These are phyloP conservation scores for Callipepla squamata DNA, from an alignment of 2,113 vertebrate genomes.

Conservation along the genomic window DNA sequence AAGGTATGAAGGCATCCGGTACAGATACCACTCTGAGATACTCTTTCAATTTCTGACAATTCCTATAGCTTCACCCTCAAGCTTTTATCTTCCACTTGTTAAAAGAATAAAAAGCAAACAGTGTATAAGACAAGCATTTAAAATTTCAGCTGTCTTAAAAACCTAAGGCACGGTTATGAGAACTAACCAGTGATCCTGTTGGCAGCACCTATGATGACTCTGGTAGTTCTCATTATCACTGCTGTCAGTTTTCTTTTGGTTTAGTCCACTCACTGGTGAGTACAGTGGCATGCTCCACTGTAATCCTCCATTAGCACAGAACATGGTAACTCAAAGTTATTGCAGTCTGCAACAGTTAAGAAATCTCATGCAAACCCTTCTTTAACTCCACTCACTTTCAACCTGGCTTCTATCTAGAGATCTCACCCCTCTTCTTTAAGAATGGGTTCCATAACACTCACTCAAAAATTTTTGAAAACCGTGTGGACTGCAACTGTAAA, in stretches of 20 bases:
- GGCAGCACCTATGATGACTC: neutral
- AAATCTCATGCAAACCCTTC: neutral
- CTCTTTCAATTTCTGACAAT: neutral
- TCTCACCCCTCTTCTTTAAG: neutral
- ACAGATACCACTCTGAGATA: neutral
- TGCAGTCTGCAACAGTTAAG: neutral
- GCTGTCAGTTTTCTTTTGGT: neutral
- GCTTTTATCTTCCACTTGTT: neutral
- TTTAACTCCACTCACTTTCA: neutral
- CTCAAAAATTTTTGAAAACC: neutral
- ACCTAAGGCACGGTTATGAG: neutral
- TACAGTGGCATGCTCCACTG: neutral
- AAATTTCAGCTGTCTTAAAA: neutral
- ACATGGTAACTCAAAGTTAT: neutral
- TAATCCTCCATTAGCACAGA: neutral
- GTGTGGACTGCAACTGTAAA: neutral
- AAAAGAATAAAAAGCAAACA: neutral
- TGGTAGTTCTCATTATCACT: neutral
- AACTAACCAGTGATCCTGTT: neutral
- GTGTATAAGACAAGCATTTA: neutral
- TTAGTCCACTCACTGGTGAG: neutral
- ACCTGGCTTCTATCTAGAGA: neutral
- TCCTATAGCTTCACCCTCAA: neutral
- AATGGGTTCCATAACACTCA: neutral
- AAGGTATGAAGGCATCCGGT: neutral